Percentiles rank a stretch among this genome's conserved stretches.
Evolutionary conservation across 2,797 vertebrate genomes (phyloP).

Genomic region (Prionace glauca): DNA sequence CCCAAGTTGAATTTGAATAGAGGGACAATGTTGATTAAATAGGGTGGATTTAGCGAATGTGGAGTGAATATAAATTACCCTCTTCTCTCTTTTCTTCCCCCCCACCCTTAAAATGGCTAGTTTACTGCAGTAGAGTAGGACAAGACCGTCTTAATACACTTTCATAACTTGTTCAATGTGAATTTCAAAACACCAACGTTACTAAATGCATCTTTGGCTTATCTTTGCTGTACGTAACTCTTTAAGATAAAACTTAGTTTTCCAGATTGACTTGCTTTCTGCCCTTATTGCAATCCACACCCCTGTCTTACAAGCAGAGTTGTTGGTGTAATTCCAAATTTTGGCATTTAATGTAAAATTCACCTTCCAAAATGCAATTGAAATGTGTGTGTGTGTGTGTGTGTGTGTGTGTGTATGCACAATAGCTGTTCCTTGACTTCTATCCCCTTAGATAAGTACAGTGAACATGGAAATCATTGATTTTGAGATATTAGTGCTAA

Average conservation of each 20-base stretch:
- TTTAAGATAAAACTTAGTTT: not conserved
- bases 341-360: not conserved
- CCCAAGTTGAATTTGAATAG: conserved; percentile 36
- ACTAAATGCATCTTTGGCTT: not conserved
- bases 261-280: not conserved
- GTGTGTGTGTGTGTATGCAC: no score
- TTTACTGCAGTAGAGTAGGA: not conserved
- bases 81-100: not conserved
- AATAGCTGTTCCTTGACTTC: not conserved
- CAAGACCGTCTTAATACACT: not conserved
- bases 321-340: not conserved
- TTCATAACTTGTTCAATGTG: not conserved
- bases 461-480: not conserved
- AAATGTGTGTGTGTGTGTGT: not conserved
- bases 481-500: not conserved
- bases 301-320: not conserved
- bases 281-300: not conserved
- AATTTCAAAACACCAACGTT: not conserved
- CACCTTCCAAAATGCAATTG: not conserved
- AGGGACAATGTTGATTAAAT: conserved; percentile 35
- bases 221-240: not conserved
- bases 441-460: not conserved
- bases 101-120: not conserved
- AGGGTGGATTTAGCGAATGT: conserved; percentile 33
- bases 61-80: conserved; percentile 33